phyloP scores from a whole-genome alignment of 2,888 invertebrate genomes.

The Stenchaetothrips biformis region DNA sequence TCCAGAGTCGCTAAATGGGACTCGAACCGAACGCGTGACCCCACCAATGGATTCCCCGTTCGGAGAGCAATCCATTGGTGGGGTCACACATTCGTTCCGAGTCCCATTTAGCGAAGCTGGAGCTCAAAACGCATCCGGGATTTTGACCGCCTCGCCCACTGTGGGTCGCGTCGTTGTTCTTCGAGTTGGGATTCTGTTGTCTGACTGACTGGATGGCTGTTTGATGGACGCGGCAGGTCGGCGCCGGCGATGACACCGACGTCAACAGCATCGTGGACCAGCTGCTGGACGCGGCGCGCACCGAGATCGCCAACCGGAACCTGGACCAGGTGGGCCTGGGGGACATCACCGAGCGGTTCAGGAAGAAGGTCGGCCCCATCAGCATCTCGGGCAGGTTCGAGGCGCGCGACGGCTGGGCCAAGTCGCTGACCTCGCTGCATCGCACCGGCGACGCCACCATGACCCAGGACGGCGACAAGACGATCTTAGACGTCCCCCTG shows the following conservation, averaged over 20 bases:
- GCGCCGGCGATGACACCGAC: neutral
- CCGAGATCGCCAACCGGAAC: neutral
- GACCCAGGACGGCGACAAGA: neutral
- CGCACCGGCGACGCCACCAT: neutral
- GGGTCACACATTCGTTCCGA: too few relatives aligned
- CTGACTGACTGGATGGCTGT: too few relatives aligned
- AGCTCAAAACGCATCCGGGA: too few relatives aligned
- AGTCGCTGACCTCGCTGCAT: neutral
- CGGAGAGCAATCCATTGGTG: too few relatives aligned
- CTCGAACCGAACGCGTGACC: too few relatives aligned
- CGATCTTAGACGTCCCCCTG: neutral
- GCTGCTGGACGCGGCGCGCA: neutral
- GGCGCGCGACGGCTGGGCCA: neutral
- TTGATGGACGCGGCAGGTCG: too few relatives aligned
- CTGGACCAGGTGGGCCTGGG: neutral
- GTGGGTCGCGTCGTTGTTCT: too few relatives aligned
- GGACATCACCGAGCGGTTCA: conserved; percentile 15
- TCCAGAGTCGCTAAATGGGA: too few relatives aligned
- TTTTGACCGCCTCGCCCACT: too few relatives aligned
- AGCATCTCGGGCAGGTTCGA: neutral
- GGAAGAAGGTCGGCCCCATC: neutral
- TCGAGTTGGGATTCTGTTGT: too few relatives aligned
- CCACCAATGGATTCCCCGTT: too few relatives aligned
- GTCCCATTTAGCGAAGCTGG: too few relatives aligned
- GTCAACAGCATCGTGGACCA: conserved; percentile 2